A percentile compares a stretch with the other conserved stretches of the same genome.
phyloP scores from a whole-genome alignment of 1,140 invertebrate genomes.

The Sycophila sp. region DNA sequence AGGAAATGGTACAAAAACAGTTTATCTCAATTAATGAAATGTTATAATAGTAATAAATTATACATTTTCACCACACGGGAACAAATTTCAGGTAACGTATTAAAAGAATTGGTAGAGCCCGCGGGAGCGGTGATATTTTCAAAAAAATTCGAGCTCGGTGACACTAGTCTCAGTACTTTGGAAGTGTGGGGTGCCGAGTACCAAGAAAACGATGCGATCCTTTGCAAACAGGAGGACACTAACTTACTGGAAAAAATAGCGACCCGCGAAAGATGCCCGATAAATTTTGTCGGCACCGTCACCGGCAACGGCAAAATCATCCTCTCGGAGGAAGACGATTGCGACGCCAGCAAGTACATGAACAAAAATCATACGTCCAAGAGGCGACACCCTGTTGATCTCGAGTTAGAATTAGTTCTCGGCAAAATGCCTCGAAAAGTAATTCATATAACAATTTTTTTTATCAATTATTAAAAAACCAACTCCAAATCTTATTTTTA shows the following conservation, averaged over 20 bases:
- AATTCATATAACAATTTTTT: slow-evolving; percentile 23
- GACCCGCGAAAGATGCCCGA: slow-evolving; percentile 88
- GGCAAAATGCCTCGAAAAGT: slow-evolving; percentile 88
- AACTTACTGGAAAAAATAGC: slow-evolving; percentile 79
- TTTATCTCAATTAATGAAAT: too few species aligned
- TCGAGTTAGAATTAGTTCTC: slow-evolving; percentile 89
- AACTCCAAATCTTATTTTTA: background rate
- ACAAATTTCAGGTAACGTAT: slow-evolving; percentile 82
- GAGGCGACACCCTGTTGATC: slow-evolving; percentile 78
- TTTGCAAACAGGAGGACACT: slow-evolving; percentile 76
- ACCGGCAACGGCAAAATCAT: slow-evolving; percentile 87
- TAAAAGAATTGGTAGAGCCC: slow-evolving; percentile 96
- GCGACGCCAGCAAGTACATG: slow-evolving; percentile 56
- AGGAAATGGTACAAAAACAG: slow-evolving; percentile 83
- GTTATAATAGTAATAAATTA: too few species aligned
- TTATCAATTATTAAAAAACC: slow-evolving; percentile 33
- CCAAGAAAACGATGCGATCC: slow-evolving; percentile 93
- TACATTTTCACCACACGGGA: too few species aligned
- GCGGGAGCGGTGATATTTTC: slow-evolving; percentile 91
- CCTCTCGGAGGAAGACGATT: slow-evolving; percentile 72
- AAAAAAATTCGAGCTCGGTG: slow-evolving; percentile 89
- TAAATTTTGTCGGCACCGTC: slow-evolving; percentile 92
- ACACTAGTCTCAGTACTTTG: slow-evolving; percentile 91
- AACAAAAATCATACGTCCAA: slow-evolving; percentile 42
- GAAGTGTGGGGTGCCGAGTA: slow-evolving; percentile 99